phyloP scores from a whole-genome alignment of 2,888 invertebrate species.

The Drosophila pseudotakahashii region DNA sequence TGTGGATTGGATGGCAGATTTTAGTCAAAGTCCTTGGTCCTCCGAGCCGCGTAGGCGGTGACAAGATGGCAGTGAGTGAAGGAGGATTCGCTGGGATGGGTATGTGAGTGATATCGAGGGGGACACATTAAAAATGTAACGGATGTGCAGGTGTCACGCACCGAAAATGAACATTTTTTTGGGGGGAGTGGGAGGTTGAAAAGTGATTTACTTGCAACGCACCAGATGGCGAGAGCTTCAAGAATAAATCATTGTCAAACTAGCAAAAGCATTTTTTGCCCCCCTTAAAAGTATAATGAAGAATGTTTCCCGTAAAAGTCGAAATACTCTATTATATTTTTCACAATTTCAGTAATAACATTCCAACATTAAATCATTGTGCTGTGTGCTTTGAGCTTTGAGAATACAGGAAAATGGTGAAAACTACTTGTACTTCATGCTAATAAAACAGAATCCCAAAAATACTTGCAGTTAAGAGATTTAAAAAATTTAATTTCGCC shows the following conservation, averaged over 20 bases:
- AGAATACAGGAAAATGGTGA: too few species aligned
- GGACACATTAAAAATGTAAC: slow-evolving; percentile 44
- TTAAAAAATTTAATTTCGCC: background rate
- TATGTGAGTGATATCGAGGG: slow-evolving; percentile 10
- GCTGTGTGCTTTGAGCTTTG: too few species aligned
- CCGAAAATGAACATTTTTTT: background rate
- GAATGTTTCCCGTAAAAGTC: too few species aligned
- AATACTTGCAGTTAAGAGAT: too few species aligned
- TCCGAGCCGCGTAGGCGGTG: background rate
- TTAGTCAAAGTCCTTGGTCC: slow-evolving; percentile 5
- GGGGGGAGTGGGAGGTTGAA: background rate
- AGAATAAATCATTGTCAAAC: background rate
- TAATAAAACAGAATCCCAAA: too few species aligned
- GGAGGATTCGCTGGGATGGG: background rate
- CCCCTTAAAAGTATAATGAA: too few species aligned
- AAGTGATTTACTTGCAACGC: slow-evolving; percentile 6
- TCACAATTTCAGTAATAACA: too few species aligned
- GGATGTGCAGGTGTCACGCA: slow-evolving; percentile 42
- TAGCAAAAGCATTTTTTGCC: background rate
- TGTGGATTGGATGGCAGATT: slow-evolving; percentile 38
- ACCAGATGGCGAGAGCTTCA: background rate
- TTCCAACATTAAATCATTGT: too few species aligned
- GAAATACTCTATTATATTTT: too few species aligned
- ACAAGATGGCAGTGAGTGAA: slow-evolving; percentile 1
- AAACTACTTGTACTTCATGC: too few species aligned